Percentiles rank a stretch among this genome's conserved stretches.
Conservation (phyloP, 2,797 vertebrate genomes). For the Poeciliopsis paucimaculata region DNA sequence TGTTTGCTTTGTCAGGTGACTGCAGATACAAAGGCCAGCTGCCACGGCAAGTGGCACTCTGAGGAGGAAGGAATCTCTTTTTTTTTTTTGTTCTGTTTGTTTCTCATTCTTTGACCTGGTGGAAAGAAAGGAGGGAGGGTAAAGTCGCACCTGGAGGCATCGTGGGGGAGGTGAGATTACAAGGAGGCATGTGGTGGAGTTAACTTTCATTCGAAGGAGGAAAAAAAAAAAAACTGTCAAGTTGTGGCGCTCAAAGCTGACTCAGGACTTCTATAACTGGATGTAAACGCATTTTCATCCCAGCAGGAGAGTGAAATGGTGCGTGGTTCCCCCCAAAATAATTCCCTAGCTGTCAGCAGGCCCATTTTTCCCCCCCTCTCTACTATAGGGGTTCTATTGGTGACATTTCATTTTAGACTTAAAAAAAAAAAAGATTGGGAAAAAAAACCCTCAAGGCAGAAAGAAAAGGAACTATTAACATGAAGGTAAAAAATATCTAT, state of each 20-base stretch:
- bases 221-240: constrained; percentile 24
- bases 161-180: constrained; percentile 17
- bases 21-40: constrained; percentile 46
- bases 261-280: constrained; percentile 68
- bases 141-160: constrained; percentile 37
- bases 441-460: background rate
- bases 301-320: constrained; percentile 41
- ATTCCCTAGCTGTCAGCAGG: constrained; percentile 63
- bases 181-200: constrained; percentile 16
- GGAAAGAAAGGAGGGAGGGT: background rate
- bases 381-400: constrained; percentile 12
- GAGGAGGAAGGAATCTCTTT: constrained; percentile 20
- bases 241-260: constrained; percentile 42
- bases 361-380: background rate
- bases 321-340: constrained; percentile 53
- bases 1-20: constrained; percentile 62
- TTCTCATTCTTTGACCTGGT: constrained; percentile 49
- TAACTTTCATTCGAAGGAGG: background rate
- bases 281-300: constrained; percentile 64
- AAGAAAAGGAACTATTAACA: background rate
- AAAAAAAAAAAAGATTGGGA: background rate
- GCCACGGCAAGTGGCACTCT: constrained; percentile 45
- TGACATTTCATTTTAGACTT: constrained; percentile 38
- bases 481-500: background rate
- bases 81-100: constrained; percentile 1